Percentiles rank a stretch among this genome's conserved stretches.
Evolutionary conservation across 2,888 invertebrate genomes (phyloP).

Genomic region (Lithophane ornitopus): DNA sequence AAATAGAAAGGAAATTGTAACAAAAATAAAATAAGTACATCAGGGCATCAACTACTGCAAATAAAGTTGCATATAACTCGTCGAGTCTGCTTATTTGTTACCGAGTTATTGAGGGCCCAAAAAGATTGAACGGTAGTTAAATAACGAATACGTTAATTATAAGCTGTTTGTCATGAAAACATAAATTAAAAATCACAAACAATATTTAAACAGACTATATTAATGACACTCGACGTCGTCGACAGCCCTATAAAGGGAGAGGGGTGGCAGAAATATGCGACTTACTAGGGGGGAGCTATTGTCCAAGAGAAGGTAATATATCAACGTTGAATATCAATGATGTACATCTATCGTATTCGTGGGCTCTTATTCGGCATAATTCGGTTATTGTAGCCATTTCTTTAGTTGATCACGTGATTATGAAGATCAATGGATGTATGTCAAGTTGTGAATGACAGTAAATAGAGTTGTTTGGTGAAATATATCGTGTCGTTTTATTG

Average conservation of each 20-base stretch:
- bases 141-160: neutral
- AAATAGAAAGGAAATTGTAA: neutral
- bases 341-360: slow-evolving; percentile 80
- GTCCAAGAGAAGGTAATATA: slow-evolving; percentile 82
- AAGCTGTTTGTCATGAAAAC: neutral
- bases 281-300: slow-evolving; percentile 78
- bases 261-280: slow-evolving; percentile 76
- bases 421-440: slow-evolving; percentile 76
- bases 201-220: slow-evolving; percentile 22
- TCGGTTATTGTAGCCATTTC: slow-evolving; percentile 79
- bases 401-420: slow-evolving; percentile 81
- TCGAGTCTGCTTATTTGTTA: neutral
- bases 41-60: neutral
- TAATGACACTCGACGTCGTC: slow-evolving; percentile 28
- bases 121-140: neutral
- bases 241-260: slow-evolving; percentile 74
- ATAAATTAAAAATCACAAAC: slow-evolving; percentile 15
- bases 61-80: neutral
- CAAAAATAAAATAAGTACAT: neutral
- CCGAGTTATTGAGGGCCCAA: neutral
- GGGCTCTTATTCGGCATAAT: slow-evolving; percentile 80
- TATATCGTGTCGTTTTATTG: slow-evolving; percentile 26
- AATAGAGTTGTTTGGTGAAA: slow-evolving; percentile 56
- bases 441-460: slow-evolving; percentile 61
- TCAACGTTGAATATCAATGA: slow-evolving; percentile 87